These are phyloP conservation scores for Sinocyclocheilus maitianheensis DNA, from an alignment of 2,113 vertebrate genomes.

Conservation along the genomic window DNA sequence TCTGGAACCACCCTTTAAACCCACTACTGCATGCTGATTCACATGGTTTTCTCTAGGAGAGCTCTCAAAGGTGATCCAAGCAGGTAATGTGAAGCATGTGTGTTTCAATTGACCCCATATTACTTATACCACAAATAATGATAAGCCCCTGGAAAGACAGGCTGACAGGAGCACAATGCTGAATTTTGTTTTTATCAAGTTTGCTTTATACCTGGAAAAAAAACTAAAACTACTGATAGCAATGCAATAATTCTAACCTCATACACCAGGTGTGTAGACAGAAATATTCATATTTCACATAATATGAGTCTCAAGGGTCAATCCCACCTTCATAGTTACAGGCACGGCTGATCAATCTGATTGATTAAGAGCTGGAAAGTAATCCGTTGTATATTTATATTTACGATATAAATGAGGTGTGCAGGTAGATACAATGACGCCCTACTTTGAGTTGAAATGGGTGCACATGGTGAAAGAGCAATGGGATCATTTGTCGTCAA, in stretches of 20 bases:
- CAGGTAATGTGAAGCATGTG: constrained; percentile 26
- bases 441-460: neutral
- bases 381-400: neutral
- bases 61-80: constrained; percentile 1
- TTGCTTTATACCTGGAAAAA: neutral
- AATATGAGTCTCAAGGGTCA: neutral
- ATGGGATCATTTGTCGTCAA: neutral
- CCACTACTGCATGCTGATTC: neutral
- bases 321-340: neutral
- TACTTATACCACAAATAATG: constrained; percentile 11
- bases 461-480: neutral
- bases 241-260: neutral
- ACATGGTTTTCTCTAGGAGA: neutral
- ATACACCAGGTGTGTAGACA: neutral
- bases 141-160: neutral
- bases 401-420: no score
- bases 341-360: neutral
- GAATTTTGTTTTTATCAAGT: neutral
- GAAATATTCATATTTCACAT: neutral
- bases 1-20: neutral
- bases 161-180: neutral
- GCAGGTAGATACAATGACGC: neutral
- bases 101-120: constrained; percentile 10
- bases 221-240: neutral
- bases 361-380: neutral